Evolutionary conservation across 2,797 vertebrate genomes (phyloP).

Genomic region (Pseudochirops corinnae): DNA sequence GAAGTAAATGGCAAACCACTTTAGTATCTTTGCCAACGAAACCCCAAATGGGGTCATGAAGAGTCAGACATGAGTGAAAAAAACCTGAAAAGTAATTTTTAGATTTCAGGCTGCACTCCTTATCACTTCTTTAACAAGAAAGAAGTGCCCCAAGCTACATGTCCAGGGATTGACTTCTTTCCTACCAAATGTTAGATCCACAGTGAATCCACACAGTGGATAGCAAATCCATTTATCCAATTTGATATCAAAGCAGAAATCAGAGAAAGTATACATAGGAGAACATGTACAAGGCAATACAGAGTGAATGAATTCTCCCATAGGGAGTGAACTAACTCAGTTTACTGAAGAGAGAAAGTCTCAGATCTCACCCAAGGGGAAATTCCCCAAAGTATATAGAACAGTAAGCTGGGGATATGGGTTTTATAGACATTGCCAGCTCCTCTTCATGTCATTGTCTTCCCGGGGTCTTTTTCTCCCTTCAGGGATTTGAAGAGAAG

Average conservation of each 20-base stretch:
- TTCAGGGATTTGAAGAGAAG: background rate
- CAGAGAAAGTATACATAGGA: background rate
- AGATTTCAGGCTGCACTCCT: background rate
- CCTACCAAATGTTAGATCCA: background rate
- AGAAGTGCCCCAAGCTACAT: background rate
- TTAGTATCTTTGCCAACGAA: background rate
- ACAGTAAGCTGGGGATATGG: background rate
- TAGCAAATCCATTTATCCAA: background rate
- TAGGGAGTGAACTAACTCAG: background rate
- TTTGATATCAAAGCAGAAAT: background rate
- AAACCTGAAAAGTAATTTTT: background rate
- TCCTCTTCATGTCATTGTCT: background rate
- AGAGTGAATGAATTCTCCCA: background rate
- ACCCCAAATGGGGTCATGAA: background rate
- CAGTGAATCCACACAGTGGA: background rate
- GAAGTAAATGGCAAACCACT: background rate
- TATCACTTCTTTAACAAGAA: background rate
- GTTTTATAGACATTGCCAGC: background rate
- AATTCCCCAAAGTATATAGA: background rate
- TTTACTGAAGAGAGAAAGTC: background rate
- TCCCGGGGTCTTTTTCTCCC: background rate
- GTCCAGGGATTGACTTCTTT: background rate
- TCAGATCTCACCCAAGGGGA: background rate
- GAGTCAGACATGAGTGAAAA: background rate
- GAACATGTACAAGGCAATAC: background rate